These are phyloP conservation scores for Diorhabda carinulata DNA, from an alignment of 1,140 invertebrate species.

Conservation along the genomic window DNA sequence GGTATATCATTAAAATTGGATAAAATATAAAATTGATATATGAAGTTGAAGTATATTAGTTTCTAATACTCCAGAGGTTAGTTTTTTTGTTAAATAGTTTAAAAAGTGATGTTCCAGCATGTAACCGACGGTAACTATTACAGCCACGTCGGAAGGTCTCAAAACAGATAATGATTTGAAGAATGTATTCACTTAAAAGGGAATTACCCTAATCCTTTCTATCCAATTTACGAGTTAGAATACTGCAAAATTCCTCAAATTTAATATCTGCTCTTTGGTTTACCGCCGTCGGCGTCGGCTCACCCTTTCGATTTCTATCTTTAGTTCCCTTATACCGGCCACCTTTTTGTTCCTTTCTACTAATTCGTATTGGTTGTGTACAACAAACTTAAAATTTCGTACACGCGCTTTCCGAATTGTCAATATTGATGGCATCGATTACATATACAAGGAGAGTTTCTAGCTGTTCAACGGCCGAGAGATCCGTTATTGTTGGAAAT, in stretches of 20 bases:
- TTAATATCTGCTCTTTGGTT: slow-evolving; percentile 37
- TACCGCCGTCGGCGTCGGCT: neutral
- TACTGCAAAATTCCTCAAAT: slow-evolving; percentile 39
- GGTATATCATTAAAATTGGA: too few species aligned
- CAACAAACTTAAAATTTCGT: too few species aligned
- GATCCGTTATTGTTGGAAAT: too few species aligned
- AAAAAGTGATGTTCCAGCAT: neutral
- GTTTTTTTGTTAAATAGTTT: neutral
- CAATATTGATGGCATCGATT: too few species aligned
- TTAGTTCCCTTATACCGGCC: neutral
- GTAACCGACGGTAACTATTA: neutral
- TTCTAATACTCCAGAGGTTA: neutral
- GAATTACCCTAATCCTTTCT: slow-evolving; percentile 16
- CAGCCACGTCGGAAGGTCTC: neutral
- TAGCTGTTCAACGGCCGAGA: too few species aligned
- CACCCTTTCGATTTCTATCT: neutral
- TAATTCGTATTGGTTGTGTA: too few species aligned
- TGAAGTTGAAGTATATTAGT: too few species aligned
- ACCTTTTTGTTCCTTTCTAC: too few species aligned
- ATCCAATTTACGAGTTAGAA: slow-evolving; percentile 21
- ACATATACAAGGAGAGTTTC: too few species aligned
- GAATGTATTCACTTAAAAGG: slow-evolving; percentile 16
- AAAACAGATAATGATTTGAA: slow-evolving; percentile 8
- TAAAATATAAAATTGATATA: too few species aligned
- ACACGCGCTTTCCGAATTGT: too few species aligned